A percentile compares a stretch with the other conserved stretches of the same genome.
These are phyloP conservation scores for Dasypolia templi DNA, from an alignment of 2,888 invertebrate species.

Conservation along the genomic window DNA sequence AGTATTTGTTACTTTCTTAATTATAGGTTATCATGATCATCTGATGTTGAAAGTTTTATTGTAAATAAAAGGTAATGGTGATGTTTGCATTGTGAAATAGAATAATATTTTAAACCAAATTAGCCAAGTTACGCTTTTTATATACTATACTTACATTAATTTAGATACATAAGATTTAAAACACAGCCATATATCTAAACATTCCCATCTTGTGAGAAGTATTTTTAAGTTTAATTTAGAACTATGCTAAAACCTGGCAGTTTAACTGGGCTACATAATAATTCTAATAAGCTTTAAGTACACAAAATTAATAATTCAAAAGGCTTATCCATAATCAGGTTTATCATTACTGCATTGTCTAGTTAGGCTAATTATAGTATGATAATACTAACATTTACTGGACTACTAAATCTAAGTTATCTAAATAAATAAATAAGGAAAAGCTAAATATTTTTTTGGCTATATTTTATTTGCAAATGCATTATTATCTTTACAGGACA, in stretches of 20 bases:
- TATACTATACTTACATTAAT: too few species aligned
- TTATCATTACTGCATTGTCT: not conserved
- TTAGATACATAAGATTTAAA: not conserved
- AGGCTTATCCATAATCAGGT: not conserved
- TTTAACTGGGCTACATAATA: too few species aligned
- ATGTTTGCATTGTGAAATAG: constrained; percentile 23
- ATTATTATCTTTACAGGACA: constrained; percentile 6
- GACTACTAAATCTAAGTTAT: not conserved
- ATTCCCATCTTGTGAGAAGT: too few species aligned
- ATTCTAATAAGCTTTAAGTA: not conserved
- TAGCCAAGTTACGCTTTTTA: not conserved
- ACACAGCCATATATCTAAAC: not conserved
- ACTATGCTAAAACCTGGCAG: not conserved
- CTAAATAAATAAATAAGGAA: too few species aligned
- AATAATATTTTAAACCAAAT: not conserved
- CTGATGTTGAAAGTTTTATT: constrained; percentile 6
- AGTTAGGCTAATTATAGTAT: not conserved
- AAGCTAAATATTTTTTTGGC: not conserved
- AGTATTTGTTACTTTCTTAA: constrained; percentile 1
- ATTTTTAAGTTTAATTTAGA: not conserved
- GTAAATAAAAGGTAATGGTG: constrained; percentile 20
- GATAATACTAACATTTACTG: not conserved
- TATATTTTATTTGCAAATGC: not conserved
- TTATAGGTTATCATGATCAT: constrained; percentile 46
- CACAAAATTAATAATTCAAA: constrained; percentile 10